These are phyloP conservation scores for Delia radicum DNA, from an alignment of 1,140 invertebrate species.

Conservation along the genomic window DNA sequence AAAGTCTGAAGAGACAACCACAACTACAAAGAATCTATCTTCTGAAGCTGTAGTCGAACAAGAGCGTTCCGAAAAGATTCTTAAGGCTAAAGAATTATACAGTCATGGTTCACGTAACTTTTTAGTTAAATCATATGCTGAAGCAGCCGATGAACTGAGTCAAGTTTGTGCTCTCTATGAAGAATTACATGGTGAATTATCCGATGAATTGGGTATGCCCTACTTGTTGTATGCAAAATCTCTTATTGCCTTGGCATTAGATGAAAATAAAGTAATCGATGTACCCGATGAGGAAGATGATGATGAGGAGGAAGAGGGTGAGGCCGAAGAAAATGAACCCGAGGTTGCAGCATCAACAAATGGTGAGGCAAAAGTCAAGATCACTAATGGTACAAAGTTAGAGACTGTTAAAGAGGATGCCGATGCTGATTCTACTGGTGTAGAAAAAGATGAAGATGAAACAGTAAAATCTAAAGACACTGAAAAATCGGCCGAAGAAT, in stretches of 20 bases:
- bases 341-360: constrained; percentile 28
- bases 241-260: constrained; percentile 70
- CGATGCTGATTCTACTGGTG: not conserved
- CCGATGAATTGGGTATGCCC: constrained; percentile 72
- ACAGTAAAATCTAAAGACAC: not conserved
- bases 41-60: constrained; percentile 35
- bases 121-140: constrained; percentile 69
- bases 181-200: constrained; percentile 67
- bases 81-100: constrained; percentile 56
- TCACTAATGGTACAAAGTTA: not conserved
- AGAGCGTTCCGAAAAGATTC: constrained; percentile 43
- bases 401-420: constrained; percentile 6
- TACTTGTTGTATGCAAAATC: constrained; percentile 67
- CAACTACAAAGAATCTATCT: constrained; percentile 11
- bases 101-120: constrained; percentile 72
- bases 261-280: constrained; percentile 71
- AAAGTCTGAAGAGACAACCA: constrained; percentile 33
- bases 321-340: constrained; percentile 52
- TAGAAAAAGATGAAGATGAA: not conserved
- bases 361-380: not conserved
- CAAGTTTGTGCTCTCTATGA: constrained; percentile 69
- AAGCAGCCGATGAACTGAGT: constrained; percentile 69
- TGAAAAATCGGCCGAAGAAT: constrained; percentile 31
- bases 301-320: constrained; percentile 56
- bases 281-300: constrained; percentile 63